Evolutionary conservation across 2,888 invertebrate species (phyloP).

Genomic region (Dysmachus trigonus): DNA sequence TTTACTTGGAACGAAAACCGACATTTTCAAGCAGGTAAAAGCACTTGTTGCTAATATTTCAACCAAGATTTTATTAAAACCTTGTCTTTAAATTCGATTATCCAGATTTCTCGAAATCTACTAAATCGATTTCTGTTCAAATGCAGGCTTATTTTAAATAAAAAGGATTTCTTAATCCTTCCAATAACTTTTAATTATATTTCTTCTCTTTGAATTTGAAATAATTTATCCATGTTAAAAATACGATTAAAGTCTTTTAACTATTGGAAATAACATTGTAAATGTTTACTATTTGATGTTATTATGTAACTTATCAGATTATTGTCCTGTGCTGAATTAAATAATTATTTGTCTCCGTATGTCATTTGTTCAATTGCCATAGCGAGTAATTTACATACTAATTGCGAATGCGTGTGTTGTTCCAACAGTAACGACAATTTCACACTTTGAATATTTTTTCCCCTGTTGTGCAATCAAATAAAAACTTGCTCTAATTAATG

Average conservation of each 20-base stretch:
- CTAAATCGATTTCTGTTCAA: no score
- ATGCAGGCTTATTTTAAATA: no score
- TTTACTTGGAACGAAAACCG: no score
- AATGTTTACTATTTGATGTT: not conserved
- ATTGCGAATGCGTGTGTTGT: not conserved
- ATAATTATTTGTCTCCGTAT: not conserved
- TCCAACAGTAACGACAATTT: not conserved
- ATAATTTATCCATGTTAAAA: no score
- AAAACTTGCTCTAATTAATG: constrained; percentile 12
- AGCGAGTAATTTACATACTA: not conserved
- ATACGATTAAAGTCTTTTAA: not conserved
- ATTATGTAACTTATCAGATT: not conserved
- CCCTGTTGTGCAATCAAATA: not conserved
- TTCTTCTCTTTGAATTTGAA: no score
- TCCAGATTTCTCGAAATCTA: no score
- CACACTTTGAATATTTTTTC: not conserved
- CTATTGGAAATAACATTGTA: not conserved
- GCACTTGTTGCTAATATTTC: no score
- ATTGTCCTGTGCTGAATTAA: not conserved
- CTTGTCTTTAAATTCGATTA: no score
- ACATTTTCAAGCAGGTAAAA: no score
- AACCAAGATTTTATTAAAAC: no score
- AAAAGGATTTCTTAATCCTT: not conserved
- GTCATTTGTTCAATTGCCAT: not conserved
- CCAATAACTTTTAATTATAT: not conserved